These are phyloP conservation scores for Leptopilina clavipes DNA, from an alignment of 1,140 invertebrate genomes.

Conservation along the genomic window DNA sequence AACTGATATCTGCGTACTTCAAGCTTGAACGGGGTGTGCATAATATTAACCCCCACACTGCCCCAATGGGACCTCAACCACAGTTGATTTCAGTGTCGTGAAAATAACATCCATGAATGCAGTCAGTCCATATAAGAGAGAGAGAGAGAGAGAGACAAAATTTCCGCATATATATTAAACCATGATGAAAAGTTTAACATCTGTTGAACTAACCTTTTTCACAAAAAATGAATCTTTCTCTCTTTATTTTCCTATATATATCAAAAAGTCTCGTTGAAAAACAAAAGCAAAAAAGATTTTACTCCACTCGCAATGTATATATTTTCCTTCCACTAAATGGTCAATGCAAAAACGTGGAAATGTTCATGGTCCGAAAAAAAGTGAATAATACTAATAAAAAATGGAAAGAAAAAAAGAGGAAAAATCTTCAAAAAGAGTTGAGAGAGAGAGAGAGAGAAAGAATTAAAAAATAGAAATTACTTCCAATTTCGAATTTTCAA, in stretches of 20 bases:
- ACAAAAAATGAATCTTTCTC: background rate
- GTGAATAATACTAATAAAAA: too few species aligned
- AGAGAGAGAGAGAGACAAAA: background rate
- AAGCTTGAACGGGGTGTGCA: conserved; percentile 15
- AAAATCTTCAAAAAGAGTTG: too few species aligned
- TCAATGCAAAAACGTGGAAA: too few species aligned
- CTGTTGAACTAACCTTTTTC: background rate
- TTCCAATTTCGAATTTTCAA: too few species aligned
- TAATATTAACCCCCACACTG: conserved; percentile 29
- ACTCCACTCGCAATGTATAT: too few species aligned
- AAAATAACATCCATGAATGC: conserved; percentile 13
- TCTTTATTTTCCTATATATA: too few species aligned
- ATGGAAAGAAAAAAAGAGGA: too few species aligned
- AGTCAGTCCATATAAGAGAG: background rate
- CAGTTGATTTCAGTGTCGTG: conserved; percentile 5
- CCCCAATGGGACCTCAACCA: conserved; percentile 21
- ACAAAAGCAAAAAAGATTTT: background rate
- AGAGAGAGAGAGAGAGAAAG: too few species aligned
- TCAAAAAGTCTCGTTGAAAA: background rate
- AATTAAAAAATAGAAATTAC: too few species aligned
- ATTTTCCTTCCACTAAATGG: too few species aligned
- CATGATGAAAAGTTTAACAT: background rate
- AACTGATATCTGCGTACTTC: conserved; percentile 21
- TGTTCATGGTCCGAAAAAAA: too few species aligned
- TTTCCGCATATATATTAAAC: too few species aligned